A percentile compares a stretch with the other conserved stretches of the same genome.
Conservation (phyloP, 2,113 vertebrate species). For the Dolichotis patagonum region DNA sequence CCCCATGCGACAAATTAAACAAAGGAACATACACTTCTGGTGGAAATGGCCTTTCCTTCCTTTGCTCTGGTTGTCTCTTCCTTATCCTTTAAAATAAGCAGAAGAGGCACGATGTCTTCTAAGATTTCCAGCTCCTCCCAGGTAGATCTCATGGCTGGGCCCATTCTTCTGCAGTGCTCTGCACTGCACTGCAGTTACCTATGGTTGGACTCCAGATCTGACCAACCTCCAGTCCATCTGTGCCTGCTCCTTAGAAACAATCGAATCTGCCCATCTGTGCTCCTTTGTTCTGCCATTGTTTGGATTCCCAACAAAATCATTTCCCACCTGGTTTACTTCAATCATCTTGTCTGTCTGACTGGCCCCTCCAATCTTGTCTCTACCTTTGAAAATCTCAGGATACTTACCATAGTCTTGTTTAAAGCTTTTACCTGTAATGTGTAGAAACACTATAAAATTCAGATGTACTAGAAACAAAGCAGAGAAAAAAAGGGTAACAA, state of each 20-base stretch:
- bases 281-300: neutral
- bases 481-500: conserved; percentile 20
- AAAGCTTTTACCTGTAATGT: neutral
- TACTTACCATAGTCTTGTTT: neutral
- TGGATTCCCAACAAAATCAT: neutral
- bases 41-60: neutral
- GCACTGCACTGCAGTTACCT: neutral
- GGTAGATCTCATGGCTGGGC: neutral
- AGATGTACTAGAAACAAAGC: neutral
- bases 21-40: neutral
- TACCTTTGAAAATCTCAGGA: neutral
- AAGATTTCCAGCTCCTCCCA: neutral
- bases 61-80: neutral
- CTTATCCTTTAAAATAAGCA: neutral
- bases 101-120: neutral
- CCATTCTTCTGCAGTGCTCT: neutral
- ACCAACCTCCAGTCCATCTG: neutral
- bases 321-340: neutral
- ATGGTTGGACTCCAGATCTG: neutral
- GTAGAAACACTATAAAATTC: neutral
- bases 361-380: neutral
- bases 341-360: neutral
- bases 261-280: neutral
- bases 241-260: neutral
- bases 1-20: neutral